Conservation (phyloP, 2,113 vertebrate genomes). For the Aepyceros melampus region DNA sequence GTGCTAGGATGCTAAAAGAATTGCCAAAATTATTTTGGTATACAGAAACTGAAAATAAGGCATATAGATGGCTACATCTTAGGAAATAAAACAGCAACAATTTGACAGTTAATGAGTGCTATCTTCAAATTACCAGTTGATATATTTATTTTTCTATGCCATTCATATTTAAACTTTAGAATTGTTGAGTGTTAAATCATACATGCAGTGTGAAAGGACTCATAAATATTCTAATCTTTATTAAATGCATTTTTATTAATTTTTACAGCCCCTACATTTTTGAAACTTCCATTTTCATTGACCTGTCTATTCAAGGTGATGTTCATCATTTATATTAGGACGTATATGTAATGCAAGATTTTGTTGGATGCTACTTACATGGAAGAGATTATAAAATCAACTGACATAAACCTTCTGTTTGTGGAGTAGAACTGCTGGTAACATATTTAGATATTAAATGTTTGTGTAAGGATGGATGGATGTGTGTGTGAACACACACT, state of each 20-base stretch:
- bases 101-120: neutral
- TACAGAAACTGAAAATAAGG: neutral
- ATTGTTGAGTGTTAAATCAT: neutral
- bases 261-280: neutral
- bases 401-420: neutral
- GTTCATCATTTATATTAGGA: neutral
- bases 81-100: neutral
- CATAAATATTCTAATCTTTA: neutral
- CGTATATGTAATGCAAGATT: neutral
- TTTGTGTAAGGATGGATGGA: neutral
- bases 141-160: neutral
- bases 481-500: fast-evolving
- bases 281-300: neutral
- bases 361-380: neutral
- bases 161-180: neutral
- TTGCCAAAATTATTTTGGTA: neutral
- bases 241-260: neutral
- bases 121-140: neutral
- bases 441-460: neutral
- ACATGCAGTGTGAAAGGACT: neutral
- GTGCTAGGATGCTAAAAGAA: neutral
- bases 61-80: neutral
- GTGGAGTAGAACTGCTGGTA: neutral
- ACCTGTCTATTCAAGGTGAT: neutral
- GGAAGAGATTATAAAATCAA: neutral